Evolutionary conservation across 2,888 invertebrate species (phyloP), one percentile per base, ranked within the genome.

Genomic region (Metallyticus violacea): DNA sequence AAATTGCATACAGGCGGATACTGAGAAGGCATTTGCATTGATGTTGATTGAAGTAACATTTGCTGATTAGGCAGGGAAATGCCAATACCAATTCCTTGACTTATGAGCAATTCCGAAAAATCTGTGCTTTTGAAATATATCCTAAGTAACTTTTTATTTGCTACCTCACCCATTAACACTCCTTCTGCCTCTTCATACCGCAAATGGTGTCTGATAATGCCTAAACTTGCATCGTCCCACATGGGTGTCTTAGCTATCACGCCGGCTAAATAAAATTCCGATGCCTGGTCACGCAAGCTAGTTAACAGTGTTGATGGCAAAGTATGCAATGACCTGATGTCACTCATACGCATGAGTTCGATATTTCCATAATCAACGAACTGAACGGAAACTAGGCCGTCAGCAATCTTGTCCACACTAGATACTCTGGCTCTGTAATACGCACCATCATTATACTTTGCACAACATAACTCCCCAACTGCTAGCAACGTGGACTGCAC

Each of bases 281-380:
- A 91, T 4, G 95, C 95, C 90, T 94, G 93, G 1, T 94, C 93
- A 85, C 93, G 93, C 88, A 94, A 90, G 79, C 85, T 90, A 87
- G 86, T 91, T 87, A 91, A 87, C 26, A 92, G 90, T 22, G 90
- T 90, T 0, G 93, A 91, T 22, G 94, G 93, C 89, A 94, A 93
- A 79, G 90, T 92, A 81, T 94, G 93, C 87, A 95, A 90, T 79
- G 93, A 92, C 90, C 96, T 91, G 81, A 95, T 93, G 87, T 94
- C 94, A 78, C 92, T 93, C 85, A 94, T 90, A 26, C 94, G 93
- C 86, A 96, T 93, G 22, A 93, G 90, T 89, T 94, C 94, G 88
- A 92, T 93, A 90, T 95, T 95, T 80, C 96, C 96, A 89, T 94
- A 95, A 90, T 96, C 96, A 62, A 96, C 93, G 89, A 95, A 95